phyloP scores from a whole-genome alignment of 2,113 vertebrate genomes.

The Colistium nudipinnis region DNA sequence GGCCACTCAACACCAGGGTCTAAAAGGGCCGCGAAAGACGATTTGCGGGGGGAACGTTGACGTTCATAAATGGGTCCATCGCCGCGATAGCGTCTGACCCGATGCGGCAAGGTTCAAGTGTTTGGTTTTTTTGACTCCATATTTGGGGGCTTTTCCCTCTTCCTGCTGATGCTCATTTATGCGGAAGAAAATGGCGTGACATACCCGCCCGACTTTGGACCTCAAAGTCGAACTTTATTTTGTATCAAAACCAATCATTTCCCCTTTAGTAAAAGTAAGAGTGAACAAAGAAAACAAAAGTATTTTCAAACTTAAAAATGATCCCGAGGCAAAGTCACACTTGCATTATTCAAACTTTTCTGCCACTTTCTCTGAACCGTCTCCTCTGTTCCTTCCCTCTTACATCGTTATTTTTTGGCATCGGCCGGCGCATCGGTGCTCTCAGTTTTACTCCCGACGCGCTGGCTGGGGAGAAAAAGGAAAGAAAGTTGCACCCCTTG shows the following conservation, averaged over 20 bases:
- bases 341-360: no score
- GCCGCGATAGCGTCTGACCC: conserved; percentile 36
- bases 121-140: conserved; percentile 35
- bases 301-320: no score
- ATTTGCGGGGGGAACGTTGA: conserved; percentile 33
- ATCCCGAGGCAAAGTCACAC: no score
- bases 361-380: no score
- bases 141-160: conserved; percentile 20
- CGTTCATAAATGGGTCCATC: conserved; percentile 51
- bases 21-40: conserved; percentile 36
- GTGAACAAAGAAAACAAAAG: no score
- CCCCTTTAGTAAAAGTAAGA: no score
- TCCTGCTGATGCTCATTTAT: conserved; percentile 19
- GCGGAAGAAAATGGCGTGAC: conserved; percentile 29
- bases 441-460: conserved; percentile 1
- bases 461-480: not conserved
- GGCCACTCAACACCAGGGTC: conserved; percentile 29
- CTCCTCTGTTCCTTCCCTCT: no score
- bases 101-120: conserved; percentile 23
- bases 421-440: no score
- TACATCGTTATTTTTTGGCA: no score
- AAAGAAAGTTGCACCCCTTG: not conserved
- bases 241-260: no score
- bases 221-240: no score
- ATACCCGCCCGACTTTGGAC: not conserved